Percentiles rank a stretch among this genome's conserved stretches.
phyloP scores from a whole-genome alignment of 2,888 invertebrate genomes.

The Masnerella sp. region DNA sequence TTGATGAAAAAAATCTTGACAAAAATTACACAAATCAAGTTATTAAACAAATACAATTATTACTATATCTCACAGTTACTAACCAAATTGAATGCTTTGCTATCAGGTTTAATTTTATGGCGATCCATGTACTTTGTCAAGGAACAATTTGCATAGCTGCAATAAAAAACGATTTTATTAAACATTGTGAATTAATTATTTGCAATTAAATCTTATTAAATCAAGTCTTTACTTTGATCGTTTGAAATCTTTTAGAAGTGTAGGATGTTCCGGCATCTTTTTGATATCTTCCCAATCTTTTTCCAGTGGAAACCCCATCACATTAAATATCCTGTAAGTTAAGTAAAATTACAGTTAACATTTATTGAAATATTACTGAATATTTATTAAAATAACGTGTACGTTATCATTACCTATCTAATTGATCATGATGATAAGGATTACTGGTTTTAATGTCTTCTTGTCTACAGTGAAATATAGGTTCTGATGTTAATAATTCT shows the following conservation, averaged over 20 bases:
- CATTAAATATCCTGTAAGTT: constrained; percentile 91
- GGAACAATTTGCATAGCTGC: constrained; percentile 91
- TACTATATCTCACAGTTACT: too few relatives aligned
- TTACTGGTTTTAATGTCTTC: constrained; percentile 99
- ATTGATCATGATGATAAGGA: constrained; percentile 99
- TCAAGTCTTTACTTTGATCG: constrained; percentile 85
- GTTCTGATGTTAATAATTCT: constrained; percentile 98
- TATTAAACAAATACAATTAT: too few relatives aligned
- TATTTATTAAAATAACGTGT: too few relatives aligned
- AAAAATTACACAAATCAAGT: too few relatives aligned
- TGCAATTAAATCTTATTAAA: neutral
- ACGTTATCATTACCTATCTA: constrained; percentile 85
- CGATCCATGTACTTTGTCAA: constrained; percentile 96
- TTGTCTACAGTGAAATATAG: constrained; percentile 99
- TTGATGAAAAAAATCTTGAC: too few relatives aligned
- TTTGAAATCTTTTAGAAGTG: constrained; percentile 96
- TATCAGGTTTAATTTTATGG: constrained; percentile 95
- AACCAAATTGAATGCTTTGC: constrained; percentile 91
- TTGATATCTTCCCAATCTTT: constrained; percentile 99
- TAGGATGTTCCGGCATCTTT: constrained; percentile 99
- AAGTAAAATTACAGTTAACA: constrained; percentile 3
- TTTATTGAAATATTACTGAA: too few relatives aligned
- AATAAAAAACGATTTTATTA: constrained; percentile 65
- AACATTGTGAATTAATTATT: constrained; percentile 6
- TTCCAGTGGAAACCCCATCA: constrained; percentile 98